phyloP scores from a whole-genome alignment of 2,797 vertebrate genomes.

The Enteromius unitaeniatus region DNA sequence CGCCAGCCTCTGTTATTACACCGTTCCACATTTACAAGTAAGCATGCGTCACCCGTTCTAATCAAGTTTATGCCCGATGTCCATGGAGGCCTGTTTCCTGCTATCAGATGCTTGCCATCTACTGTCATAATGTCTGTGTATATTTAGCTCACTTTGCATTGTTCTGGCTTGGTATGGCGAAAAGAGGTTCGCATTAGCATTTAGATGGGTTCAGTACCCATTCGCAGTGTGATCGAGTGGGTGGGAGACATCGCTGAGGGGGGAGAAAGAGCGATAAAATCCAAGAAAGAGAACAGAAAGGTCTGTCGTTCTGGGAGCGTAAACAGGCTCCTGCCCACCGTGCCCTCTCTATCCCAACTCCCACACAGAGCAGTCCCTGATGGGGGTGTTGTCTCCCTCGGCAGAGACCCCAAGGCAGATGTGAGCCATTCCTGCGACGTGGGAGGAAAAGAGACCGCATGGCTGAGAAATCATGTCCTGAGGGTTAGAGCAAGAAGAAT shows the following conservation, averaged over 20 bases:
- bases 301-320: constrained; percentile 38
- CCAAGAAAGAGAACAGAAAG: constrained; percentile 53
- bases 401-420: constrained; percentile 35
- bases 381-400: background rate
- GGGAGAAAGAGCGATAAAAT: constrained; percentile 58
- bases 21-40: constrained; percentile 22
- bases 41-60: constrained; percentile 27
- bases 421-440: constrained; percentile 31
- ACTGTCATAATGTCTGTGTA: constrained; percentile 37
- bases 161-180: constrained; percentile 27
- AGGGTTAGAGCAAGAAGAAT: background rate
- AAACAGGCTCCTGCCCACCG: constrained; percentile 56
- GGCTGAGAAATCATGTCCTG: constrained; percentile 13
- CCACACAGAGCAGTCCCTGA: constrained; percentile 26
- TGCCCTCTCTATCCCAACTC: constrained; percentile 59
- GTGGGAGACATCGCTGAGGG: constrained; percentile 23
- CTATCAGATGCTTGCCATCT: constrained; percentile 28
- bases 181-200: constrained; percentile 58
- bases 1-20: constrained; percentile 26
- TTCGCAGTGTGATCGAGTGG: constrained; percentile 15
- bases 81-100: constrained; percentile 13
- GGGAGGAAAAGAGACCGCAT: constrained; percentile 15
- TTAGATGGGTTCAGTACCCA: constrained; percentile 60
- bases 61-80: constrained; percentile 36
- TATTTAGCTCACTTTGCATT: constrained; percentile 47